These are phyloP conservation scores for Petrosia ficiformis DNA, from an alignment of 37 sponge, comb jelly and placozoan species.

Conservation along the genomic window DNA sequence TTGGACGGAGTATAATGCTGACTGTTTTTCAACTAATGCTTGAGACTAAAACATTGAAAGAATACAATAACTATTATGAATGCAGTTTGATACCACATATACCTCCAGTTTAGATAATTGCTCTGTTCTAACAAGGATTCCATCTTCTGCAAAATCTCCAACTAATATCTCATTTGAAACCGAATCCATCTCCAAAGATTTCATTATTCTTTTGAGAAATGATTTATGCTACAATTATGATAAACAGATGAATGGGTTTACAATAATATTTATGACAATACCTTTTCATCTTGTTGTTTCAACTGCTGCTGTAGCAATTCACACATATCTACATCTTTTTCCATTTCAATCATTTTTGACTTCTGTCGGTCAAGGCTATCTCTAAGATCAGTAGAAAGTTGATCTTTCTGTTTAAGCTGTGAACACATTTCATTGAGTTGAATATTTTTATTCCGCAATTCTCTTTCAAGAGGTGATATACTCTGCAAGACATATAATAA, in stretches of 20 bases:
- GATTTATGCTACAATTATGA: constrained; percentile 24
- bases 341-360: constrained; percentile 13
- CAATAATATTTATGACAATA: neutral
- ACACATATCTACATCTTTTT: constrained; percentile 13
- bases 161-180: constrained; percentile 41
- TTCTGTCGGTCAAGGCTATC: constrained; percentile 11
- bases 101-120: constrained; percentile 76
- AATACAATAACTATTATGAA: neutral
- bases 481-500: neutral
- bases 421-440: neutral
- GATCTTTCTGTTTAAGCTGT: neutral
- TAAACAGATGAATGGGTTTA: neutral
- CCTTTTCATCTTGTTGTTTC: constrained; percentile 26
- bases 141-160: constrained; percentile 75
- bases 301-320: constrained; percentile 25
- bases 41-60: constrained; percentile 39
- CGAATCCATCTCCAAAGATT: constrained; percentile 53
- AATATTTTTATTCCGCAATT: neutral
- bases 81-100: neutral
- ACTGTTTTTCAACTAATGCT: constrained; percentile 53
- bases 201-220: constrained; percentile 35
- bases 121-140: constrained; percentile 56
- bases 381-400: neutral
- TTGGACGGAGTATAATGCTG: constrained; percentile 62
- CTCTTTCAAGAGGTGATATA: neutral